Evolutionary conservation across 2,888 invertebrate genomes (phyloP).

Genomic region (Drosophila dives): DNA sequence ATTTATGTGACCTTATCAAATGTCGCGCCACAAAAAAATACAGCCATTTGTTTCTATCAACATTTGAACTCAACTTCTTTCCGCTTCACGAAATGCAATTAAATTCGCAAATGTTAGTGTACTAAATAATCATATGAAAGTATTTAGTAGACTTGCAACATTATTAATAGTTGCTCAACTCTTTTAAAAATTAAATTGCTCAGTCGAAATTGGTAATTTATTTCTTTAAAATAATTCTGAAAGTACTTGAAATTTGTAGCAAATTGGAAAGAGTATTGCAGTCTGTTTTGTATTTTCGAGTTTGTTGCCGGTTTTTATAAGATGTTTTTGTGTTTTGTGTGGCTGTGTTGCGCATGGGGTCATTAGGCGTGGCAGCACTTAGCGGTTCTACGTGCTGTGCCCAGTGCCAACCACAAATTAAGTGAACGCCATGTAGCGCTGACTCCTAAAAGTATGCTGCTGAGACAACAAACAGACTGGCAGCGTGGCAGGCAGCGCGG

Average conservation of each 20-base stretch:
- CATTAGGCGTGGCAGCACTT: conserved; percentile 67
- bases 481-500: neutral
- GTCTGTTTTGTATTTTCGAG: neutral
- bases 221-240: neutral
- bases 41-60: conserved; percentile 45
- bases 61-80: conserved; percentile 8
- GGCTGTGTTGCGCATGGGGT: conserved; percentile 33
- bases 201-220: neutral
- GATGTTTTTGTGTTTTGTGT: conserved; percentile 9
- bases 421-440: conserved; percentile 58
- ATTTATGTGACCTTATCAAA: conserved; percentile 58
- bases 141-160: neutral
- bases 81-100: neutral
- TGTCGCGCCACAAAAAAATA: conserved; percentile 35
- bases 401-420: conserved; percentile 67
- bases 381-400: conserved; percentile 62
- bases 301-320: conserved; percentile 1
- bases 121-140: too few relatives aligned
- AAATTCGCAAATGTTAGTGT: neutral
- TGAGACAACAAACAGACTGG: conserved; percentile 55
- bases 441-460: conserved; percentile 53
- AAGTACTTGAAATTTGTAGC: neutral
- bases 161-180: neutral
- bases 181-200: neutral
- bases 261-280: conserved; percentile 1